These are phyloP conservation scores for Phyllotreta cruciferae DNA, from an alignment of 2,888 invertebrate species.

Conservation along the genomic window DNA sequence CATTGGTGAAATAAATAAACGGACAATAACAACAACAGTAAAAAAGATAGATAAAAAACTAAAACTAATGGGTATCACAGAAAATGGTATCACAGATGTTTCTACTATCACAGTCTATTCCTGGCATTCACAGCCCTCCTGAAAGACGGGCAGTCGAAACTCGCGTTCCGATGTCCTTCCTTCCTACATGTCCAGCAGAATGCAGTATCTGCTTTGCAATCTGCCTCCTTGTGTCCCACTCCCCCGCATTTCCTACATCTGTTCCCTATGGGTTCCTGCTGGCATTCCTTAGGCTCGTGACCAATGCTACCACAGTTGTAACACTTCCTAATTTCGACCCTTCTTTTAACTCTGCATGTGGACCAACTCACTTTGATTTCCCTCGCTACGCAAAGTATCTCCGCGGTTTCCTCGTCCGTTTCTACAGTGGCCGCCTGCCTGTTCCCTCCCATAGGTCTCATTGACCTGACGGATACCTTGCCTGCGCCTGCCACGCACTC, in stretches of 20 bases:
- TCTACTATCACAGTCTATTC: too few relatives aligned
- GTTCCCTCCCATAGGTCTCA: not conserved
- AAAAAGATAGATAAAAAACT: too few relatives aligned
- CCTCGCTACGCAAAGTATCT: not conserved
- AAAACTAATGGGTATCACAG: too few relatives aligned
- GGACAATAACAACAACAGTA: too few relatives aligned
- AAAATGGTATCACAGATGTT: too few relatives aligned
- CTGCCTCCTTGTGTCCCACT: not conserved
- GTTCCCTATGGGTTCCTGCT: not conserved
- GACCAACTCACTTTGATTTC: not conserved
- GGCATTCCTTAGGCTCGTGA: not conserved
- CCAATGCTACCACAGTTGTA: not conserved
- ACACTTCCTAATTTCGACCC: not conserved
- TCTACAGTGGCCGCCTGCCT: slow-evolving; percentile 2
- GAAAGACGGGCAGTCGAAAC: too few relatives aligned
- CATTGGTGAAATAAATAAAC: too few relatives aligned
- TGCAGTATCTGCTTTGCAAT: not conserved
- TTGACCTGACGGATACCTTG: not conserved
- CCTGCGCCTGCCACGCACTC: not conserved
- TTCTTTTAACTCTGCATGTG: not conserved
- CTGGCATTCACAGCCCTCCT: too few relatives aligned
- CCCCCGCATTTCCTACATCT: not conserved
- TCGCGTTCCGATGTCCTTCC: too few relatives aligned
- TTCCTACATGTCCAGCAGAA: slow-evolving; percentile 6
- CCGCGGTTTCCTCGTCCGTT: not conserved